Percentiles rank a stretch among this genome's conserved stretches.
phyloP scores from a whole-genome alignment of 2,797 vertebrate genomes.

The Natrix natrix region DNA sequence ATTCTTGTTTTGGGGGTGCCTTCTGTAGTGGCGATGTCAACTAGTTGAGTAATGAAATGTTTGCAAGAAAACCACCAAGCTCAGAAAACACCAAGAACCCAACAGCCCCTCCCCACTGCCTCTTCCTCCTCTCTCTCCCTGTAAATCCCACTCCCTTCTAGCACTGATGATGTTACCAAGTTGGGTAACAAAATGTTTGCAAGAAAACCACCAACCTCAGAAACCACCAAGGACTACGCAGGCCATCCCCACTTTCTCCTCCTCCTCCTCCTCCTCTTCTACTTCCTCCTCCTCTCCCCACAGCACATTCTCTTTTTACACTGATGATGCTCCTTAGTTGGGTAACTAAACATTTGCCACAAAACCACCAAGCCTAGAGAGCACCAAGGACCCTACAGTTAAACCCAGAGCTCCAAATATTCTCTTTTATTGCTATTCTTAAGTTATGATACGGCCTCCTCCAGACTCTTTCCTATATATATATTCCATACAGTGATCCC shows the following conservation, averaged over 20 bases:
- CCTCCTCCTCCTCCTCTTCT: too few species aligned
- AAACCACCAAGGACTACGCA: not conserved
- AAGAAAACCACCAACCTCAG: not conserved
- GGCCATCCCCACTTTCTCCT: too few species aligned
- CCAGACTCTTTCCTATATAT: not conserved
- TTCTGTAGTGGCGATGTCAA: not conserved
- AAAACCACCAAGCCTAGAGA: not conserved
- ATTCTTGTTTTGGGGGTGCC: not conserved
- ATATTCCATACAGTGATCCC: slow-evolving; percentile 21
- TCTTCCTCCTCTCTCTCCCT: too few species aligned
- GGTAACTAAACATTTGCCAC: not conserved
- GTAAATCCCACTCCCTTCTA: too few species aligned
- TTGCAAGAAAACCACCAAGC: too few species aligned
- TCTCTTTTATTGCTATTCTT: not conserved
- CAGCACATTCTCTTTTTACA: not conserved
- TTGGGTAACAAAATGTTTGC: not conserved
- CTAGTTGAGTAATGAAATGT: too few species aligned
- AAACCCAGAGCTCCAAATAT: not conserved
- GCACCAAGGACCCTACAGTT: not conserved
- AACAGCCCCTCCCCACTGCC: too few species aligned
- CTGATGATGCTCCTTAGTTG: not conserved
- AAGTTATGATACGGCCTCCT: not conserved
- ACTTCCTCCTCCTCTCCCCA: not conserved
- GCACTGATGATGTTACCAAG: not conserved
- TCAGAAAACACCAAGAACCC: too few species aligned